phyloP scores from a whole-genome alignment of 1,140 invertebrate species.

The Trichomalopsis sarcophagae region DNA sequence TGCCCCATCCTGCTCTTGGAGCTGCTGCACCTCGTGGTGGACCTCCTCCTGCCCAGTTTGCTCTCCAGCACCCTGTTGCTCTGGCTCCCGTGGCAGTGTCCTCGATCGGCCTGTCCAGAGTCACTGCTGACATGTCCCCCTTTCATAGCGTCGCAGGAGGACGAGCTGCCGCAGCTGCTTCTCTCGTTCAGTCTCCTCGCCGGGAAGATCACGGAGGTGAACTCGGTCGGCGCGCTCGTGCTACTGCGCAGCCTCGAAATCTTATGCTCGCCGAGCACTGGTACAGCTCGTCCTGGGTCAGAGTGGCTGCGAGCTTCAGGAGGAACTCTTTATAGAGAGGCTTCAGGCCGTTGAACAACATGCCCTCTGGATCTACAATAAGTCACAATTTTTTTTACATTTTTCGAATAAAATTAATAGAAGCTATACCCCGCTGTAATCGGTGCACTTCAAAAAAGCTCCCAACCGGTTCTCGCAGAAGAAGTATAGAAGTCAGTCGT shows the following conservation, averaged over 20 bases:
- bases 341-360: slow-evolving; percentile 94
- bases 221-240: slow-evolving; percentile 71
- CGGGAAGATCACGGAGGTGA: slow-evolving; percentile 75
- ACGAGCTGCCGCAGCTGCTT: slow-evolving; percentile 68
- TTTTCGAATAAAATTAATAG: too few relatives aligned
- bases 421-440: background rate
- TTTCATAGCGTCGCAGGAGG: slow-evolving; percentile 68
- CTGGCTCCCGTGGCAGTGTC: background rate
- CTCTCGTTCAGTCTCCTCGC: slow-evolving; percentile 69
- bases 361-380: slow-evolving; percentile 85
- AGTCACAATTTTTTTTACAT: background rate
- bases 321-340: slow-evolving; percentile 93
- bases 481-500: background rate
- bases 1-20: slow-evolving; percentile 62
- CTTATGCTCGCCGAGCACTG: slow-evolving; percentile 90
- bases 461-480: background rate
- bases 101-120: background rate
- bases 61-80: slow-evolving; percentile 61
- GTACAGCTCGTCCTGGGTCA: slow-evolving; percentile 93
- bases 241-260: slow-evolving; percentile 71
- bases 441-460: background rate
- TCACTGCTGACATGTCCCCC: slow-evolving; percentile 56
- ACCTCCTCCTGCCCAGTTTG: slow-evolving; percentile 65
- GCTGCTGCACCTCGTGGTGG: slow-evolving; percentile 59
- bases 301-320: slow-evolving; percentile 87